Base-by-base conservation (phyloP, 2,888 invertebrate genomes). In the Branchipolynoe longqiensis region DNA sequence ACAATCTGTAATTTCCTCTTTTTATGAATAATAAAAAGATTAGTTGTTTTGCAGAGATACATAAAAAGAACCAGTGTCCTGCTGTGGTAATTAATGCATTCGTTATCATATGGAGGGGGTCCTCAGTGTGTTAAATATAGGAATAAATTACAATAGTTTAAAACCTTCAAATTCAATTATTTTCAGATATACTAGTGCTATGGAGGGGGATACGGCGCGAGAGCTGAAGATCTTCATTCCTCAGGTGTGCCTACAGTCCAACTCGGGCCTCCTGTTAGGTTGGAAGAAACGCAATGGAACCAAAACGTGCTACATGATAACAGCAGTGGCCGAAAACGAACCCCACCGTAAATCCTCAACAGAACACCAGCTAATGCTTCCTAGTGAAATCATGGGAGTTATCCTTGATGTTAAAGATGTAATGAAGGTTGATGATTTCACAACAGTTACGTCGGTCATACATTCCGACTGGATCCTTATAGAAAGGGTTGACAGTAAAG, bases 381-480 rank as follows among this genome's bases (percentile, higher is more conserved):
- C 69, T 36, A 2, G 38, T 22, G 3, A 69, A 38, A 2, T 69
- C 12, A 22, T 69, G 3, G 69, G 69, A 3, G 33, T 69, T 12
- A 33, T 69, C 33, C 4, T 33, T 38, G 38, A 38, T 69, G 25
- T 8, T 1, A 33, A 69, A 12, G 36, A 33, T 38, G 38, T 18
- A 1, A 36, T 33, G 18, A 33, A 38, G 36, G 18, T 36, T 69
- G 69, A 69, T 33, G 38, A 36, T 33, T 0, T 69, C 8, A 69
- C n/a, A 22, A 69, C 48, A 48, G 8, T 48, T 33, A 69, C 18
- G 0, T 36, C 38, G 18, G 1, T 38, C 25, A 3, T 33, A 25
- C 33, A 38, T 36, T 69, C 69, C 18, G 69, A 78, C 12, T 78
- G 78, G 78, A 78, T 78, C 25, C 6, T 48, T 12, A 4, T 78